Conservation (phyloP, 2,113 vertebrate genomes). For the Centropristis striata region DNA sequence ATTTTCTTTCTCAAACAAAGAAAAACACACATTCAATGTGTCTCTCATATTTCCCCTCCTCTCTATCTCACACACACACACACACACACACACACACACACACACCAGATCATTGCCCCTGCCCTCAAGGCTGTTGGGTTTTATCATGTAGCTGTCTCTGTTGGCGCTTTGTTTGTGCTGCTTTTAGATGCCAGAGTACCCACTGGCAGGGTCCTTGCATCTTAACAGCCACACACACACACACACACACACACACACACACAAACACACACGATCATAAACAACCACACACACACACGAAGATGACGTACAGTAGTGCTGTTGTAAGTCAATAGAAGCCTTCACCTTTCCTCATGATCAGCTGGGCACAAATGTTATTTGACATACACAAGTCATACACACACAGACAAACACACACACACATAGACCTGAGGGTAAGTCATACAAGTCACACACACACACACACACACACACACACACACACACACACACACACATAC, state of each 20-base stretch:
- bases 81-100: slow-evolving; percentile 24
- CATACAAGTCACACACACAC: slow-evolving; percentile 50
- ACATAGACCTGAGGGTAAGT: slow-evolving; percentile 48
- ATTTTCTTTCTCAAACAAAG: slow-evolving; percentile 22
- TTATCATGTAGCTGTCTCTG: slow-evolving; percentile 60
- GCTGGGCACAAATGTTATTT: slow-evolving; percentile 49
- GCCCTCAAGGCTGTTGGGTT: slow-evolving; percentile 62
- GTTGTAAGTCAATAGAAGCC: slow-evolving; percentile 55
- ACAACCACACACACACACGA: background rate
- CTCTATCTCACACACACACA: background rate
- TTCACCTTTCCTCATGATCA: slow-evolving; percentile 48
- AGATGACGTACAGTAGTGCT: background rate
- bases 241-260: slow-evolving; percentile 17
- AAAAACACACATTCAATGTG: slow-evolving; percentile 3
- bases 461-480: slow-evolving; percentile 21
- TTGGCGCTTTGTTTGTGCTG: slow-evolving; percentile 57
- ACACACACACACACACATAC: slow-evolving; percentile 25
- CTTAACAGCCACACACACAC: slow-evolving; percentile 9
- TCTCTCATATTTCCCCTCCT: background rate
- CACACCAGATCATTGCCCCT: slow-evolving; percentile 48
- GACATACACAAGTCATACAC: slow-evolving; percentile 43
- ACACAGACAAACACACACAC: slow-evolving; percentile 15
- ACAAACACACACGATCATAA: background rate
- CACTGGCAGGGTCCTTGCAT: slow-evolving; percentile 54
- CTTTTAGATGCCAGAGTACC: slow-evolving; percentile 63